Base-by-base conservation (phyloP, 2,797 vertebrate species). In the Bradypodion pumilum region DNA sequence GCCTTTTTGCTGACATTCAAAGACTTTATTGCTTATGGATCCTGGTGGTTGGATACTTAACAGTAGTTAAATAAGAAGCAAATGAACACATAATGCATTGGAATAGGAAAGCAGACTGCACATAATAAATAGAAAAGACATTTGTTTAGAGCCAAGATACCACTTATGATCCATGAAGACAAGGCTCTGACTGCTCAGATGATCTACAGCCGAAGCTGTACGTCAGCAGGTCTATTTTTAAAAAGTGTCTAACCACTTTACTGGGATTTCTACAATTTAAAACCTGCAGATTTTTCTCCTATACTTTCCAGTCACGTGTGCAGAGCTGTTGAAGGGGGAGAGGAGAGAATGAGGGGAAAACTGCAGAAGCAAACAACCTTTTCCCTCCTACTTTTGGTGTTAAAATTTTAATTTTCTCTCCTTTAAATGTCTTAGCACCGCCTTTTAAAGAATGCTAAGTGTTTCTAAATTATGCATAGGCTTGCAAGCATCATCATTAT, bases 381-480 rank as follows among this genome's bases (percentile, higher is more conserved):
- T 15, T 65, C 92, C 80, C 81, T 89, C 89, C 85, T 77, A 85
- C 88, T 91, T 90, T 93, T 82, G 68, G 32, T 85, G 83, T 91
- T 93, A 92, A 91, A 91, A 86, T 90, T 91, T 93, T 91, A 92
- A 84, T 94, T 90, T 80, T 90, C 82, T 44, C 90, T 87, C 82
- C 91, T 81, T 80, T 74, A 59, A 85, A 79, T 90, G 75, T 91
- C 85, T 84, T 84, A 79, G 65, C 73, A 68, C 77, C 90, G 90
- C 56, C 46, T 91, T 92, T 92, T 89, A 92, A 92, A 87, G 86
- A 93, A 90, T 85, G 74, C 81, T 93, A 94, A 94, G 44, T 85
- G 74, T 93, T 91, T 92, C 85, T 91, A 90, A 95, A 93, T 93
- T 94, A 94, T 92, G 86, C 82, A 91, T 85, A 88, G 65, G 10